Evolutionary conservation across 2,113 vertebrate species (phyloP), one percentile per base, ranked within the genome.

Genomic region (Equus przewalskii): DNA sequence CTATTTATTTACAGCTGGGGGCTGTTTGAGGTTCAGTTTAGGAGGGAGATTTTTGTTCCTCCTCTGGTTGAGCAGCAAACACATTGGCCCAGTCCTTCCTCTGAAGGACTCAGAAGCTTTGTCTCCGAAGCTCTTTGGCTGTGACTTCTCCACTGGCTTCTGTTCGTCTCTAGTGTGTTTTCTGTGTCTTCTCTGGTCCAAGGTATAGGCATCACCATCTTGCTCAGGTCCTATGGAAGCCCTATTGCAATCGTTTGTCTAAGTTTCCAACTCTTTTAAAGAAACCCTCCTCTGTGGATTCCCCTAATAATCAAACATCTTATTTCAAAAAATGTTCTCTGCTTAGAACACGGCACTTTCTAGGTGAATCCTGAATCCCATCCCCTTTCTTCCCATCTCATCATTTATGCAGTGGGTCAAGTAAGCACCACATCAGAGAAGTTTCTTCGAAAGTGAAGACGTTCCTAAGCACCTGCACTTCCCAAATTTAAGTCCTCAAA

Each of bases 1-100:
- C 82, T 94, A 28, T 86, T 97, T 94, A 92, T 94, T 93, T 97
- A 76, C 6, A 75, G 44, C 76, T 94, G 9, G 88, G 33, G 93
- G 83, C 46, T 26, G 6, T 89, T 86, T 64, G 87, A 36, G 54
- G 41, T 69, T 88, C 21, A 75, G 2, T 94, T 96, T 93, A 70
- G 26, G 92, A 80, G 51, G 44, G 44, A 67, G 33, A 62, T 51
- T 84, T 96, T 65, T 91, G 16, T 90, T 93, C 28, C 30, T 91
- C n/a, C 2, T 56, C 54, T 93, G 24, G 67, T 9, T 49, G 36
- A 85, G 44, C 5, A 36, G 49, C 70, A 22, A 24, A 51, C 33
- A 7, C 2, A 46, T 3, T 16, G 33, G 10, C 14, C 44, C 70
- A 3, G 1, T 75, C 46, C 19, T 96, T 64, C 79, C 33, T 73